Percentiles rank a stretch among this genome's conserved stretches.
Conservation (phyloP, 2,888 invertebrate species). For the Parnassius mnemosyne region DNA sequence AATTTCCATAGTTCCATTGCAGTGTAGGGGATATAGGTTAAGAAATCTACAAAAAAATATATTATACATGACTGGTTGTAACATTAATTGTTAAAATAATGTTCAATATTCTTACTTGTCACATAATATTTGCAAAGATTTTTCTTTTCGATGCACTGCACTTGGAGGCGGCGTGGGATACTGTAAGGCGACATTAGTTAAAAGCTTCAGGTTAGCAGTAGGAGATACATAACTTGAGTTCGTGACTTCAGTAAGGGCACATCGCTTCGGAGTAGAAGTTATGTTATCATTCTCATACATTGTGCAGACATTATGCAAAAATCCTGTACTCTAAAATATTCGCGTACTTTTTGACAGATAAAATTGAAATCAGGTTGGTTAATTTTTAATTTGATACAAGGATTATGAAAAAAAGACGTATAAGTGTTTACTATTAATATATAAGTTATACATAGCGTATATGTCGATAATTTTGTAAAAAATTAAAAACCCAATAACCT, state of each 20-base stretch:
- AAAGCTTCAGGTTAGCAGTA: constrained; percentile 83
- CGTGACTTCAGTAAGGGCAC: constrained; percentile 78
- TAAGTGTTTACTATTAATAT: constrained; percentile 22
- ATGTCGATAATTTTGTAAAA: constrained; percentile 23
- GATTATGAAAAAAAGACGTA: constrained; percentile 20
- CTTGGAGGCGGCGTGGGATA: constrained; percentile 77
- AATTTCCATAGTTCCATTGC: constrained; percentile 76
- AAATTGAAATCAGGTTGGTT: constrained; percentile 61
- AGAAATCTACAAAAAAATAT: constrained; percentile 68
- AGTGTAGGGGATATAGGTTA: constrained; percentile 76
- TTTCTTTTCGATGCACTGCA: constrained; percentile 78
- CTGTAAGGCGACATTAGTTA: constrained; percentile 82
- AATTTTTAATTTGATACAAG: constrained; percentile 34
- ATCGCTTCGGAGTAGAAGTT: constrained; percentile 76
- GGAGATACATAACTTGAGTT: constrained; percentile 82
- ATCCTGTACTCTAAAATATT: constrained; percentile 60
- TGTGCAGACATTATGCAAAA: constrained; percentile 75
- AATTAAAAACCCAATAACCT: constrained; percentile 53
- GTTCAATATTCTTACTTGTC: constrained; percentile 68
- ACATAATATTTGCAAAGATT: constrained; percentile 81
- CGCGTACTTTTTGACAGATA: constrained; percentile 72
- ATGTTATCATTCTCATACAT: constrained; percentile 79
- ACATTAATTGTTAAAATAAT: not conserved
- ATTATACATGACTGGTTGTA: not conserved
- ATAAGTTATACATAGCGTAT: constrained; percentile 1